Conservation (phyloP, 2,797 vertebrate species). For the Mallotus villosus region DNA sequence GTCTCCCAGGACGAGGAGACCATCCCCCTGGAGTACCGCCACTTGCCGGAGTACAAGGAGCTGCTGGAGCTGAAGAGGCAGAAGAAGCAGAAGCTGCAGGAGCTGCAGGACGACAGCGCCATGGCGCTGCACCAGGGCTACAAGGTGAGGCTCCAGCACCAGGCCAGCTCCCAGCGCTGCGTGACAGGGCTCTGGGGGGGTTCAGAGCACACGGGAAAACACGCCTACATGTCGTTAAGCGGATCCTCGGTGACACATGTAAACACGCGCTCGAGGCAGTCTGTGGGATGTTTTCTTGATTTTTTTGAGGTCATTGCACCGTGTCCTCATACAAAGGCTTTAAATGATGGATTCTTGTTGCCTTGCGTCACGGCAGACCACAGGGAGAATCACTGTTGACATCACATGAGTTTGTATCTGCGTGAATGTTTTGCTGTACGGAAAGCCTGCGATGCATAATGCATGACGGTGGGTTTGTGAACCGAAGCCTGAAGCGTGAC, state of each 20-base stretch:
- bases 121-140: slow-evolving; percentile 87
- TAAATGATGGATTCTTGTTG: background rate
- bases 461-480: background rate
- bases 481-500: too few species aligned
- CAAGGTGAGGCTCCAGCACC: slow-evolving; percentile 76
- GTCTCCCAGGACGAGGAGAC: slow-evolving; percentile 87
- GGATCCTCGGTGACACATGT: background rate
- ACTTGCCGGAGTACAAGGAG: slow-evolving; percentile 94
- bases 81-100: slow-evolving; percentile 91
- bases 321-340: background rate
- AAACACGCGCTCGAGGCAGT: background rate
- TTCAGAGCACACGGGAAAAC: too few species aligned
- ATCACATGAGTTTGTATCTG: background rate
- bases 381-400: background rate
- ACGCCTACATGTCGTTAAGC: too few species aligned
- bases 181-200: too few species aligned
- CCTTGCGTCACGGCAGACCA: background rate
- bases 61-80: slow-evolving; percentile 92
- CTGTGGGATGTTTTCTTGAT: too few species aligned
- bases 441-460: background rate
- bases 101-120: slow-evolving; percentile 86
- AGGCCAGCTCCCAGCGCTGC: too few species aligned
- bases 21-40: slow-evolving; percentile 83
- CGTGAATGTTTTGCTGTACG: background rate
- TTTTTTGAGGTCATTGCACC: too few species aligned